Percentiles rank a stretch among this genome's conserved stretches.
Evolutionary conservation across 2,888 invertebrate species (phyloP).

Genomic region (Neoitamus cyanurus): DNA sequence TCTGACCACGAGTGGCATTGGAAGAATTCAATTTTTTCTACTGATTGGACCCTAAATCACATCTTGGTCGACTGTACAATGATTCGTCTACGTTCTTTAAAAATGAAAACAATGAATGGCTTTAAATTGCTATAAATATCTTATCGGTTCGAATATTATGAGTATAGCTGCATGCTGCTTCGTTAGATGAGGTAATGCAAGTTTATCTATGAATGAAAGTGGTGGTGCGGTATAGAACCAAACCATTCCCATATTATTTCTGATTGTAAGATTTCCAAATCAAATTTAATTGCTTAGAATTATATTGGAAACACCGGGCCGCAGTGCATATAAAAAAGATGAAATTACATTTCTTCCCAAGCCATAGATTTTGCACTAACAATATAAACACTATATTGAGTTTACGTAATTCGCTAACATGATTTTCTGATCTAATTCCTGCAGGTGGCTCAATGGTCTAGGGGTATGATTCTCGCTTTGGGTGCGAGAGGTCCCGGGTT

Average conservation of each 20-base stretch:
- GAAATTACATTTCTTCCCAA: too few relatives aligned
- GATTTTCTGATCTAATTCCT: too few relatives aligned
- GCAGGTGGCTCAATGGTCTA: constrained; percentile 46
- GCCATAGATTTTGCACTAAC: too few relatives aligned
- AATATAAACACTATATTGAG: too few relatives aligned
- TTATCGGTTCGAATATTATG: background rate
- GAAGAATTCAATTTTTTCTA: background rate
- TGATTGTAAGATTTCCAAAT: too few relatives aligned
- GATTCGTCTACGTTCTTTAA: background rate
- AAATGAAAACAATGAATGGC: background rate
- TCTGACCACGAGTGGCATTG: background rate
- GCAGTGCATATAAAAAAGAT: too few relatives aligned
- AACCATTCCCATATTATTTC: too few relatives aligned
- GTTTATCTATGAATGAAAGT: background rate
- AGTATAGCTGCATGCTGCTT: background rate
- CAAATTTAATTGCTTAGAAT: too few relatives aligned
- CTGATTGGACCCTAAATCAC: background rate
- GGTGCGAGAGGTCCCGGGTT: constrained; percentile 66
- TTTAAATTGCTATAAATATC: background rate
- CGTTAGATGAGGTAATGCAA: background rate
- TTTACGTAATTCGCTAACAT: too few relatives aligned
- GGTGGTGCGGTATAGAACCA: too few relatives aligned
- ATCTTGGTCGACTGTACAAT: background rate
- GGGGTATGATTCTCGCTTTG: constrained; percentile 66
- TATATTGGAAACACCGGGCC: too few relatives aligned